phyloP scores from a whole-genome alignment of 92 coral and sea anemone genomes.

The Heliopora coerulea region DNA sequence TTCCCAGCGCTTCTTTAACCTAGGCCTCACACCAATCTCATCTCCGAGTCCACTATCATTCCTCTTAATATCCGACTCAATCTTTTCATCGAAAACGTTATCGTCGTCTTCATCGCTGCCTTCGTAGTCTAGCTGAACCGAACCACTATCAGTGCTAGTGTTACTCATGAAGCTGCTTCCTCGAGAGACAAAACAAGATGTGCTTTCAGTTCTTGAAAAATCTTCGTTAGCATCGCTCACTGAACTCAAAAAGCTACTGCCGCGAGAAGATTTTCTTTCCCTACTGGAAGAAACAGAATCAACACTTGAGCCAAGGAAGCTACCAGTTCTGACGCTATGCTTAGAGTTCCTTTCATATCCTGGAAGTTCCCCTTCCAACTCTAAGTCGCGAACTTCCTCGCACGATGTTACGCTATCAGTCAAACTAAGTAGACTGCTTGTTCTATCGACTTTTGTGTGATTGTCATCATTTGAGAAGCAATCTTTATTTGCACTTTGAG shows the following conservation, averaged over 20 bases:
- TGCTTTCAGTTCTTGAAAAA: neutral
- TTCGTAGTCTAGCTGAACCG: slow-evolving; percentile 77
- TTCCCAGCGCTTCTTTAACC: slow-evolving; percentile 75
- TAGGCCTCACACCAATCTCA: slow-evolving; percentile 61
- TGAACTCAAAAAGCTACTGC: slow-evolving; percentile 9
- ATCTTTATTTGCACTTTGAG: slow-evolving; percentile 3
- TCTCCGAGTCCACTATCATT: slow-evolving; percentile 97
- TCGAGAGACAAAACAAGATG: neutral
- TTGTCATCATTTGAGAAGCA: neutral
- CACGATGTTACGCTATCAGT: slow-evolving; percentile 2
- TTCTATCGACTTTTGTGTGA: neutral
- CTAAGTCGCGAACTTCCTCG: slow-evolving; percentile 12
- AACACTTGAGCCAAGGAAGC: neutral
- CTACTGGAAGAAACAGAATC: neutral
- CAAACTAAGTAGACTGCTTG: slow-evolving; percentile 31
- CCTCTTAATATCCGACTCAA: slow-evolving; percentile 82
- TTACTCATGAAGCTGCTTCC: slow-evolving; percentile 88
- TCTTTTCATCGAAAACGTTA: slow-evolving; percentile 44
- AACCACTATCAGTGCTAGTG: slow-evolving; percentile 95
- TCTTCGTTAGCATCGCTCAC: neutral
- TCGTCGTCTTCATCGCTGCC: slow-evolving; percentile 53
- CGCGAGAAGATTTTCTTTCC: neutral
- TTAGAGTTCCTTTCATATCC: slow-evolving; percentile 8
- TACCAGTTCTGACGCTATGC: neutral
- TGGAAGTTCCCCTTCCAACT: neutral